Base-by-base conservation (phyloP, 2,113 vertebrate genomes). In the Collichthys lucidus region DNA sequence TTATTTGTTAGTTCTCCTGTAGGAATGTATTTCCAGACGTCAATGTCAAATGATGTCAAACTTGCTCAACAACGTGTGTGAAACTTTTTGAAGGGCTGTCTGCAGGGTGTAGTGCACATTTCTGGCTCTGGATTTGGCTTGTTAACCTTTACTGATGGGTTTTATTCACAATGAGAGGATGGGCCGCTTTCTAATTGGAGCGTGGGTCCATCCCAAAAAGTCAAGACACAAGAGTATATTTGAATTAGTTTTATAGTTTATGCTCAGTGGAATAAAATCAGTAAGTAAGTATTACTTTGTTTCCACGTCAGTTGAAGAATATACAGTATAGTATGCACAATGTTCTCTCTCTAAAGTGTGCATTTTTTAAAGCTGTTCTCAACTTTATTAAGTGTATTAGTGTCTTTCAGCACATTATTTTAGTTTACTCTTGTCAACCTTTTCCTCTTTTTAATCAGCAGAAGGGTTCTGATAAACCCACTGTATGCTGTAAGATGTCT, bases 71-170 rank as follows among this genome's bases (percentile, higher is more conserved):
- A 35, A 42, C 53, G 46, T 11, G 19, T 55, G 29, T 52, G 17
- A 9, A 60, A 56, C 59, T 15, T 24, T 55, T 3, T 5, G 26
- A n/a, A 52, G 8, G 46, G 55, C 47, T 73, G 44, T 31, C 31
- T 56, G 20, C 73, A 49, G 60, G 55, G 16, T 17, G 2, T 15
- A 17, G n/a, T 50, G 19, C 19, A 22, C 44, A 20, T n/a, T 79
- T n/a, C 71, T 47, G 40, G 20, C 14, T 71, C 4, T 61, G 29
- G 16, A 12, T 55, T 62, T 35, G n/a, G 49, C 53, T 40, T 42
- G n/a, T 63, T 69, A 64, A 68, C 49, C 29, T 65, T 79, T 40
- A 47, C 24, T 46, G 31, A 65, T 64, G 60, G 63, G n/a, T 68
- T 72, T 42, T 47, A n/a, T 40, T 17, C 26, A 44, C 61, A 29